A percentile compares a stretch with the other conserved stretches of the same genome.
Evolutionary conservation across 1,140 invertebrate species (phyloP).

Genomic region (Drosophila tani): DNA sequence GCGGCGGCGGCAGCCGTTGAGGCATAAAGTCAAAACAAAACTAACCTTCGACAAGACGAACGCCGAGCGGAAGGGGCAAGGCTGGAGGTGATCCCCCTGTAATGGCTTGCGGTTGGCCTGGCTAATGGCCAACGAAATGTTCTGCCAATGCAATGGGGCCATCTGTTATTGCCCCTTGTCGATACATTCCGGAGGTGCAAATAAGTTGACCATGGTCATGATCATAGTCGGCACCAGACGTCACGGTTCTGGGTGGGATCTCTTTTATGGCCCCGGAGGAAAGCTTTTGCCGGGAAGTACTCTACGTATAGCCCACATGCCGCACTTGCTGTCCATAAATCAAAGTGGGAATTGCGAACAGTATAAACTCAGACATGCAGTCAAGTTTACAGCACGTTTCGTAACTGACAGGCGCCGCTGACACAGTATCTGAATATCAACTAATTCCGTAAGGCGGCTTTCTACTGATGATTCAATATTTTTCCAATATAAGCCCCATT

Average conservation of each 20-base stretch:
- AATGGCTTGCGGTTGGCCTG: conserved; percentile 23
- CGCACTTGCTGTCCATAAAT: conserved; percentile 37
- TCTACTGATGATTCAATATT: conserved; percentile 19
- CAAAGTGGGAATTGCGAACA: conserved; percentile 7
- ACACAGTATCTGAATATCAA: conserved; percentile 2
- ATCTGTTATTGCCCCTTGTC: conserved; percentile 15
- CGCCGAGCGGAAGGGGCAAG: conserved; percentile 1
- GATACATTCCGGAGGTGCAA: conserved; percentile 31
- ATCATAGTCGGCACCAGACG: conserved; percentile 44
- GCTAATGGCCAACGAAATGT: conserved; percentile 56
- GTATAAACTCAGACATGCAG: conserved; percentile 7
- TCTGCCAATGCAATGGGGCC: conserved; percentile 20
- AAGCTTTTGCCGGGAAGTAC: not conserved
- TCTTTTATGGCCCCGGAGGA: conserved; percentile 7
- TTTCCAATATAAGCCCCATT: not conserved
- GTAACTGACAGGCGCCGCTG: conserved; percentile 3
- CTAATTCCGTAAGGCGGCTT: conserved; percentile 9
- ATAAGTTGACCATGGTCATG: conserved; percentile 65
- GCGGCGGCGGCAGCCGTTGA: not conserved
- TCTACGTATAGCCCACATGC: conserved; percentile 6
- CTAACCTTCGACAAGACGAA: conserved; percentile 68
- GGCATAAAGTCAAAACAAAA: conserved; percentile 48
- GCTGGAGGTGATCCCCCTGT: conserved; percentile 22
- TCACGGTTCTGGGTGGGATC: conserved; percentile 6
- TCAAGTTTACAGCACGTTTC: conserved; percentile 25